A percentile compares a stretch with the other conserved stretches of the same genome.
These are phyloP conservation scores for Merodon equestris DNA, from an alignment of 2,888 invertebrate species.

Conservation along the genomic window DNA sequence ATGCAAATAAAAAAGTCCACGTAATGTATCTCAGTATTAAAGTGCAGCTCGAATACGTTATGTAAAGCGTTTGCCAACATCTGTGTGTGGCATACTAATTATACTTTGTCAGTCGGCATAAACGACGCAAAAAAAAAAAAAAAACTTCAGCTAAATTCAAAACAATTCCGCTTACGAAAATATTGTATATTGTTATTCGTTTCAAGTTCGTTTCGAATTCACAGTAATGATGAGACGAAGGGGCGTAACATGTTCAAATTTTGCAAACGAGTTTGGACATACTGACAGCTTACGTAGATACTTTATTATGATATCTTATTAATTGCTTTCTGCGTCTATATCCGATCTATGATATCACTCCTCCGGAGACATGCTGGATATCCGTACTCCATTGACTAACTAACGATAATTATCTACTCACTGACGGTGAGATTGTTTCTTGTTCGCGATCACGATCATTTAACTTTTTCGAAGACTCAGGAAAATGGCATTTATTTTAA, in stretches of 20 bases:
- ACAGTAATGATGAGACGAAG: slow-evolving; percentile 29
- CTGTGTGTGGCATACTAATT: slow-evolving; percentile 56
- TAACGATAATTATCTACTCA: slow-evolving; percentile 33
- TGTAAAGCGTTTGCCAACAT: slow-evolving; percentile 49
- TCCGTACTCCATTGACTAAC: slow-evolving; percentile 17
- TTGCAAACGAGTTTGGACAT: slow-evolving; percentile 28
- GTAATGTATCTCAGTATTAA: slow-evolving; percentile 25
- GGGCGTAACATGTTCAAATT: slow-evolving; percentile 29
- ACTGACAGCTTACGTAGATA: slow-evolving; percentile 10
- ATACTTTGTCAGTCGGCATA: slow-evolving; percentile 14
- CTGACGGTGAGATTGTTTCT: neutral
- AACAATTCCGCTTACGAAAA: slow-evolving; percentile 32
- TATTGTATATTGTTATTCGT: neutral
- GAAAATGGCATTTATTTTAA: no score
- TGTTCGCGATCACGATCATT: neutral
- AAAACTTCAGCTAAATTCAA: slow-evolving; percentile 5
- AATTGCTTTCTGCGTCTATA: slow-evolving; percentile 27
- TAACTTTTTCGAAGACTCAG: slow-evolving; percentile 6
- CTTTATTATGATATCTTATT: neutral
- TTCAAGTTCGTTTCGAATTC: slow-evolving; percentile 54
- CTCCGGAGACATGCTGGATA: slow-evolving; percentile 6
- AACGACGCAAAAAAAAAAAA: neutral
- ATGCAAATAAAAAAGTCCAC: no score
- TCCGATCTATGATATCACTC: slow-evolving; percentile 59
- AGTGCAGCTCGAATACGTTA: slow-evolving; percentile 45